Percentiles rank a stretch among this genome's conserved stretches.
Evolutionary conservation across 2,797 vertebrate species (phyloP).

Genomic region (Pseudotriccus pelzelni): DNA sequence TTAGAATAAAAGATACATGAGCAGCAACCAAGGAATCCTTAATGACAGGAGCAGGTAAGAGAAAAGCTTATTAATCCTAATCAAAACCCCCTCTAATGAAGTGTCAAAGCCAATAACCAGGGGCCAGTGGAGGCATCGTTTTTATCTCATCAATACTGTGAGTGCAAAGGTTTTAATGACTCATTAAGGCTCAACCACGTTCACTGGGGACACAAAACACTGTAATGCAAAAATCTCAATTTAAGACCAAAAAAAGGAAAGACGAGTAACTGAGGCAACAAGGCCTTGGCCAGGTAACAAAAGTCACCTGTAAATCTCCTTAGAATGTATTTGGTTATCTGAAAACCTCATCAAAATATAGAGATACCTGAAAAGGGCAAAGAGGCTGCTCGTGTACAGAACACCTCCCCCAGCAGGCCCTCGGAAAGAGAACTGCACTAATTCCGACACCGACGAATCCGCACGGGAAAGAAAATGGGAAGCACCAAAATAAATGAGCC

Average conservation of each 20-base stretch:
- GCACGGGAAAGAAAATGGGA: not conserved
- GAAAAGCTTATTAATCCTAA: not conserved
- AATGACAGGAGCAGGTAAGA: not conserved
- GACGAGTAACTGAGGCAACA: not conserved
- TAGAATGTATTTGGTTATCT: not conserved
- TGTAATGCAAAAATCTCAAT: not conserved
- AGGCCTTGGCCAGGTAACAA: not conserved
- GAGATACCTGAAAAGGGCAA: not conserved
- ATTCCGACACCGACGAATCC: not conserved
- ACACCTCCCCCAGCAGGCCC: not conserved
- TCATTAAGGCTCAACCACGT: not conserved
- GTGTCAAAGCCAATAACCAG: not conserved
- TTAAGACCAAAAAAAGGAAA: not conserved
- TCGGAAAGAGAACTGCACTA: not conserved
- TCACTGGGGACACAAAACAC: not conserved
- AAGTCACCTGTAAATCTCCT: not conserved
- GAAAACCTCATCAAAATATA: not conserved
- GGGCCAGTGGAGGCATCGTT: not conserved
- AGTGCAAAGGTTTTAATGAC: not conserved
- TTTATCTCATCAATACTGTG: not conserved
- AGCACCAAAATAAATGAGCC: conserved; percentile 24
- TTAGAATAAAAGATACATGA: not conserved
- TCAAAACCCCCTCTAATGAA: not conserved
- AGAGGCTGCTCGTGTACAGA: not conserved
- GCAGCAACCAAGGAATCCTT: not conserved